Evolutionary conservation across 1,140 invertebrate species (phyloP).

Genomic region (Grapholita molesta): DNA sequence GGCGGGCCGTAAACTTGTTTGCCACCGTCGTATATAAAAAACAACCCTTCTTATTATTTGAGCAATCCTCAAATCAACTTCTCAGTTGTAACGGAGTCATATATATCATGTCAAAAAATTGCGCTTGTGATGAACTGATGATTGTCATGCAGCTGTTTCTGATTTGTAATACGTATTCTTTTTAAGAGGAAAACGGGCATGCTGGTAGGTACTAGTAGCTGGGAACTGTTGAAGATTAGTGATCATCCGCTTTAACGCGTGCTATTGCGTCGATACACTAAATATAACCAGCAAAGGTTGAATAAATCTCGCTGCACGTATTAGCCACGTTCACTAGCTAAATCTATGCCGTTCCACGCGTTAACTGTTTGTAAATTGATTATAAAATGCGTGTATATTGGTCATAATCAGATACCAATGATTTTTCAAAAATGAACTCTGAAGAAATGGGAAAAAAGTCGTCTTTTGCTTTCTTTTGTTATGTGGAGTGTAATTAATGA

Average conservation of each 20-base stretch:
- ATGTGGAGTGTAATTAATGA: background rate
- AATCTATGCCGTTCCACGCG: background rate
- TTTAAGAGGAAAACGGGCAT: no score
- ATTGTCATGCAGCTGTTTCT: no score
- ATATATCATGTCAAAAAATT: no score
- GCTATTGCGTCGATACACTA: background rate
- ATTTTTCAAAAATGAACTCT: background rate
- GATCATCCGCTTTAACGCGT: background rate
- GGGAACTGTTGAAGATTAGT: background rate
- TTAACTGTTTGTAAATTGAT: constrained; percentile 9
- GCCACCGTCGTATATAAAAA: no score
- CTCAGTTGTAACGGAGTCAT: no score
- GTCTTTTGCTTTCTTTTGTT: background rate
- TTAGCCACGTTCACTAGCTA: background rate
- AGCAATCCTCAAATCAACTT: no score
- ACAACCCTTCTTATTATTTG: no score
- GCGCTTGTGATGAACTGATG: no score
- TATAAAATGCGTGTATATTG: background rate
- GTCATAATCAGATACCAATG: background rate
- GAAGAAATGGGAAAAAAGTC: background rate
- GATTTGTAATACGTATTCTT: no score
- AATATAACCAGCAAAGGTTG: background rate
- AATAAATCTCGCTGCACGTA: background rate
- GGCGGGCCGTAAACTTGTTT: no score
- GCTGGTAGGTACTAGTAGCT: background rate